phyloP scores from a whole-genome alignment of 2,797 vertebrate species.

The Cryptoprocta ferox region DNA sequence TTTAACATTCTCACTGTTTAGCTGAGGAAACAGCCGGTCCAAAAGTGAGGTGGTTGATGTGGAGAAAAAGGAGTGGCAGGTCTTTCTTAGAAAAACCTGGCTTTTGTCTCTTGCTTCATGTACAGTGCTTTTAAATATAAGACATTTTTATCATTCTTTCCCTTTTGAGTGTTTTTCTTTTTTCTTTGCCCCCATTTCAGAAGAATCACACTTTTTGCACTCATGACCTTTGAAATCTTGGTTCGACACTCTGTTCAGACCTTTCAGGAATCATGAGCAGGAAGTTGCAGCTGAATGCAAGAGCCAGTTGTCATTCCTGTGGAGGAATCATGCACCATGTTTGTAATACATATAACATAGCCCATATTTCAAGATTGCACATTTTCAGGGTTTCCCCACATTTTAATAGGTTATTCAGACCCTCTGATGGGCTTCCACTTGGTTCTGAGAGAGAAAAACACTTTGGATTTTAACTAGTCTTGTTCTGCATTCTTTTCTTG shows the following conservation, averaged over 20 bases:
- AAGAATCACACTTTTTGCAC: background rate
- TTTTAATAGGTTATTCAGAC: background rate
- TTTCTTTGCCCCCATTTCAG: background rate
- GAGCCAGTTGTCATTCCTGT: background rate
- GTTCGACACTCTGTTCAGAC: background rate
- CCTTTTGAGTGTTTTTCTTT: background rate
- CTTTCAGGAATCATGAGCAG: background rate
- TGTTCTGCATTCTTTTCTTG: background rate
- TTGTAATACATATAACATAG: background rate
- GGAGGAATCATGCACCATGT: fast-evolving
- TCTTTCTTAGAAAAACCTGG: background rate
- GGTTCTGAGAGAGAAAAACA: background rate
- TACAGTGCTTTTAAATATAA: background rate
- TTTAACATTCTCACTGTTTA: background rate
- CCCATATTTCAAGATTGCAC: fast-evolving
- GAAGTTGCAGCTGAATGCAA: background rate
- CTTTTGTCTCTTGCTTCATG: background rate
- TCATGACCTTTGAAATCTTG: background rate
- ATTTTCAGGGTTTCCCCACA: background rate
- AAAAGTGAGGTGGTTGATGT: background rate
- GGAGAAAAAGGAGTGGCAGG: background rate
- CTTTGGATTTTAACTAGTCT: background rate
- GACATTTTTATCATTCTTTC: background rate
- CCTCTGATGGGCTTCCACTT: background rate
- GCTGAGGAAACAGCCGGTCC: background rate